phyloP scores from a whole-genome alignment of 2,888 invertebrate species.

The Latrodectus hesperus region DNA sequence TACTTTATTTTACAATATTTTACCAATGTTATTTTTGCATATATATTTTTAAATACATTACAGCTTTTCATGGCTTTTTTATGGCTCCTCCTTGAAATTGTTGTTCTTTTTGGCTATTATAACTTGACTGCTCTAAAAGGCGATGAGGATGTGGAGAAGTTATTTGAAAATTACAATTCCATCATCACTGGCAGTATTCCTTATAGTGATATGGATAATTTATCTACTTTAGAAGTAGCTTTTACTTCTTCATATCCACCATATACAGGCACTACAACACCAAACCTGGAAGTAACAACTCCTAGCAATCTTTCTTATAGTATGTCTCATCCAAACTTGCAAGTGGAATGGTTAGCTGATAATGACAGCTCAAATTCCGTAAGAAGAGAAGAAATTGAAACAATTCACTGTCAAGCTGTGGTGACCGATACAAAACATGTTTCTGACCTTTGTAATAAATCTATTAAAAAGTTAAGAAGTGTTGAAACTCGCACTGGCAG shows the following conservation, averaged over 20 bases:
- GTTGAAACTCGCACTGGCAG: constrained; percentile 19
- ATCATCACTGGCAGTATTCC: constrained; percentile 53
- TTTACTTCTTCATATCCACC: constrained; percentile 57
- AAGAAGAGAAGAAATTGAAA: constrained; percentile 54
- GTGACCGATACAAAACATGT: neutral
- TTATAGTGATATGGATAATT: constrained; percentile 47
- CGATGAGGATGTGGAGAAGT: constrained; percentile 59
- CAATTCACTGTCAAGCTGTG: constrained; percentile 45
- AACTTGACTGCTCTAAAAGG: constrained; percentile 53
- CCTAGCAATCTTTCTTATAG: constrained; percentile 25
- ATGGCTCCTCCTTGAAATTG: constrained; percentile 72
- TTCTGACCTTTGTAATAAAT: constrained; percentile 1
- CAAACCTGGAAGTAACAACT: constrained; percentile 17
- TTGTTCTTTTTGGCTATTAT: constrained; percentile 47
- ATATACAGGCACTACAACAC: constrained; percentile 11
- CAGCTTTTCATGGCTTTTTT: constrained; percentile 75
- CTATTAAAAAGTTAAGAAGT: constrained; percentile 10
- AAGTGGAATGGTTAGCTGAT: constrained; percentile 53
- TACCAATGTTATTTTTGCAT: neutral
- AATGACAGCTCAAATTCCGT: constrained; percentile 7
- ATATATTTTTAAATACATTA: constrained; percentile 30
- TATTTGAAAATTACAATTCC: constrained; percentile 54
- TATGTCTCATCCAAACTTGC: constrained; percentile 53
- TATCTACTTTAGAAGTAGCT: constrained; percentile 50
- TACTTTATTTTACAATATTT: too few species aligned